Evolutionary conservation across 23 tunicate species (phyloP).

Genomic region (Phallusia fumigata): DNA sequence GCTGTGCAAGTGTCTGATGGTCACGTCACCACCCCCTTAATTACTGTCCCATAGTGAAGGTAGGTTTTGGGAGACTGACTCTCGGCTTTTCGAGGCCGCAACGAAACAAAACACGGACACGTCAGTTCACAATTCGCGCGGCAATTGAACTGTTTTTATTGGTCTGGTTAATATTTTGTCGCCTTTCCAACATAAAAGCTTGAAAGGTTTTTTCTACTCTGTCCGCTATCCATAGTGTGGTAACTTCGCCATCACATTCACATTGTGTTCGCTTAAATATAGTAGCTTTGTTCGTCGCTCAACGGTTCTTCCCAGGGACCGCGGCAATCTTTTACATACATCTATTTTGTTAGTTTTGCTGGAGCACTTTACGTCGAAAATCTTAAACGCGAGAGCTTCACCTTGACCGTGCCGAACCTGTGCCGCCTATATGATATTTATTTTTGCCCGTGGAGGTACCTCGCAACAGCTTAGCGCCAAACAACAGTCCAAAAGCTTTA

Average conservation of each 20-base stretch:
- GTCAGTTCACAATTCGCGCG: conserved; percentile 3
- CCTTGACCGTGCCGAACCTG: not conserved
- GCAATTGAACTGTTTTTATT: not conserved
- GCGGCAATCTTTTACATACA: not conserved
- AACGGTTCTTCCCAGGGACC: no score
- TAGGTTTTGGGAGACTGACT: not conserved
- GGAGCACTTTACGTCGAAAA: not conserved
- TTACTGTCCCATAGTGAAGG: conserved; percentile 15
- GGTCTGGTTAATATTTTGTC: not conserved
- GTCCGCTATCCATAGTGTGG: not conserved
- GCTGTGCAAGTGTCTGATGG: not conserved
- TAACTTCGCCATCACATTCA: no score
- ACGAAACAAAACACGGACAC: not conserved
- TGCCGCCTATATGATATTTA: not conserved
- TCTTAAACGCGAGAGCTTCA: not conserved
- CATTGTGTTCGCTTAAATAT: no score
- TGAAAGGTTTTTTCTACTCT: not conserved
- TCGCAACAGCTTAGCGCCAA: not conserved
- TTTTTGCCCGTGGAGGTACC: conserved; percentile 5
- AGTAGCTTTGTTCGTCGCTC: no score
- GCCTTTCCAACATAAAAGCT: not conserved
- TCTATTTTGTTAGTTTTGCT: not conserved
- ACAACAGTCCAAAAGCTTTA: no score
- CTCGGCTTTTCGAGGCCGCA: not conserved
- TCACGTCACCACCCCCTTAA: not conserved